A percentile compares a stretch with the other conserved stretches of the same genome.
Evolutionary conservation across 2,888 invertebrate genomes (phyloP).

Genomic region (Acleris sparsana): DNA sequence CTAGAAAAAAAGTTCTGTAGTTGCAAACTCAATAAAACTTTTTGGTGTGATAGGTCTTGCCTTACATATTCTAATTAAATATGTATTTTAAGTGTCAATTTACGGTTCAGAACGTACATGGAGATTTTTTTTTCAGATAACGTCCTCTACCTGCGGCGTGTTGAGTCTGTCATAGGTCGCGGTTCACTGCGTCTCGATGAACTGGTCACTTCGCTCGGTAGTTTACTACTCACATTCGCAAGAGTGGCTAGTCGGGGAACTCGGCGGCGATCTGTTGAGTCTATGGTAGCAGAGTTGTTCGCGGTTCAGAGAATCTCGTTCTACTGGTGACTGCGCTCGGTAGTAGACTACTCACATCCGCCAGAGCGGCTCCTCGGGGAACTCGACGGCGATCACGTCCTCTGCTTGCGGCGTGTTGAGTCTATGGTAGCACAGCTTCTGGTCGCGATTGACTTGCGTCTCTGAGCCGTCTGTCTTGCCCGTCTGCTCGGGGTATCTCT

Average conservation of each 20-base stretch:
- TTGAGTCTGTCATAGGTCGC: conserved; percentile 87
- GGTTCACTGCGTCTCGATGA: too few relatives aligned
- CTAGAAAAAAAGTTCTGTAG: too few relatives aligned
- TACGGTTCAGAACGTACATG: too few relatives aligned
- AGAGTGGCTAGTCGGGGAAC: conserved; percentile 94
- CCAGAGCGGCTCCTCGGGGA: conserved; percentile 95
- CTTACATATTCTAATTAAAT: too few relatives aligned
- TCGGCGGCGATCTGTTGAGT: conserved; percentile 93
- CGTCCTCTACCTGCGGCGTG: too few relatives aligned
- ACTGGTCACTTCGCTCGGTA: too few relatives aligned
- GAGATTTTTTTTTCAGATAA: too few relatives aligned
- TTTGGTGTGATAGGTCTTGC: too few relatives aligned
- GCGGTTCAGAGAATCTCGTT: too few relatives aligned
- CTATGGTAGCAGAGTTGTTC: conserved; percentile 79
- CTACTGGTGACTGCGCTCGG: too few relatives aligned
- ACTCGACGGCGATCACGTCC: conserved; percentile 94
- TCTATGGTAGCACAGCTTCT: conserved; percentile 96
- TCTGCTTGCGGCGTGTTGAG: conserved; percentile 93
- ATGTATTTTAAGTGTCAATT: too few relatives aligned
- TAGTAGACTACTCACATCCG: conserved; percentile 87
- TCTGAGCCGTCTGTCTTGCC: conserved; percentile 97
- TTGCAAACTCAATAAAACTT: too few relatives aligned
- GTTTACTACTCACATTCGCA: conserved; percentile 90
- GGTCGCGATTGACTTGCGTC: conserved; percentile 92
- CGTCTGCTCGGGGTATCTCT: conserved; percentile 91